phyloP scores from a whole-genome alignment of 2,797 vertebrate species.

The Peromyscus nudipes region DNA sequence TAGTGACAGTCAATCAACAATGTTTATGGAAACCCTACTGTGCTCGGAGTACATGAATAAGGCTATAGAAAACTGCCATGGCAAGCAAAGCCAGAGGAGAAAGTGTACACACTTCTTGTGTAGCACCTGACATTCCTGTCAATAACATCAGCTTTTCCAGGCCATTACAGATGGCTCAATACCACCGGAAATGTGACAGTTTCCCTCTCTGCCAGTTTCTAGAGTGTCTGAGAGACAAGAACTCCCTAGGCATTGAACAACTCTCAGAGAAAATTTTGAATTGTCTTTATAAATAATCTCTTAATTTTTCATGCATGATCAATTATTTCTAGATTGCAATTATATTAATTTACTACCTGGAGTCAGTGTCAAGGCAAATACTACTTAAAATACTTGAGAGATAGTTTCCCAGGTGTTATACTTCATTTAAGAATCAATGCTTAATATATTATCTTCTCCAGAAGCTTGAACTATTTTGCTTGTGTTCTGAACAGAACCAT shows the following conservation, averaged over 20 bases:
- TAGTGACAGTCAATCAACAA: slow-evolving; percentile 43
- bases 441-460: slow-evolving; percentile 51
- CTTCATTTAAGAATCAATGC: slow-evolving; percentile 18
- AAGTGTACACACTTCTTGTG: neutral
- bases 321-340: slow-evolving; percentile 39
- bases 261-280: neutral
- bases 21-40: slow-evolving; percentile 37
- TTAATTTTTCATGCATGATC: neutral
- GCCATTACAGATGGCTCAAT: slow-evolving; percentile 27
- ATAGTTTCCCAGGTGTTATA: neutral
- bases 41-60: neutral
- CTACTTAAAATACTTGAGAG: slow-evolving; percentile 3
- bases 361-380: neutral
- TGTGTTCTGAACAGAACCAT: slow-evolving; percentile 27
- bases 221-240: slow-evolving; percentile 24
- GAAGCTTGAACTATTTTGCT: slow-evolving; percentile 25
- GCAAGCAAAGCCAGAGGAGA: neutral
- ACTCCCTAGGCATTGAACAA: neutral
- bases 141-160: slow-evolving; percentile 10
- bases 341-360: slow-evolving; percentile 20
- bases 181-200: neutral
- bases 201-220: neutral
- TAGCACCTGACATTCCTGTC: neutral
- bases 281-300: slow-evolving; percentile 42
- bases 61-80: neutral